Percentiles rank a stretch among this genome's conserved stretches.
Evolutionary conservation across 1,140 invertebrate genomes (phyloP).

Genomic region (Triops longicaudatus): DNA sequence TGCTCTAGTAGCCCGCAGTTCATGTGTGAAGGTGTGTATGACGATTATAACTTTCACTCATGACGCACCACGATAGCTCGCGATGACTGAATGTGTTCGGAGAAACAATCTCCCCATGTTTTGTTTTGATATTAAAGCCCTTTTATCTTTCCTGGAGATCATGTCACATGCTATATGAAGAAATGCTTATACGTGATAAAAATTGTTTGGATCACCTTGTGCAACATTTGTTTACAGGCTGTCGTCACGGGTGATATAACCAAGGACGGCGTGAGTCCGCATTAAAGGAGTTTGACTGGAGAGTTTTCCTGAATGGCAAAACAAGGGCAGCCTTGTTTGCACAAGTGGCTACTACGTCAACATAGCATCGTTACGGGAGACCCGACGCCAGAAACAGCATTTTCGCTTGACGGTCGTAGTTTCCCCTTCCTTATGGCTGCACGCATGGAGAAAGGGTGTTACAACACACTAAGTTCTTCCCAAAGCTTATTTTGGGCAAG

Average conservation of each 20-base stretch:
- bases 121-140: neutral
- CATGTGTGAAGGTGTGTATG: neutral
- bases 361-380: neutral
- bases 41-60: neutral
- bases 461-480: neutral
- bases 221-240: neutral
- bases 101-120: neutral
- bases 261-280: neutral
- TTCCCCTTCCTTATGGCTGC: neutral
- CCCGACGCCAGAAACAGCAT: neutral
- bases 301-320: neutral
- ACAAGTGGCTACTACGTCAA: neutral
- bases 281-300: neutral
- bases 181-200: neutral
- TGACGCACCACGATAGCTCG: neutral
- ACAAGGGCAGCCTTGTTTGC: neutral
- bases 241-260: neutral
- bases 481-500: neutral
- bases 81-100: neutral
- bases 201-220: neutral
- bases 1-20: neutral
- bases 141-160: neutral
- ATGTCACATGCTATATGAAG: neutral
- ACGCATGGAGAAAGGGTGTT: neutral
- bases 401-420: neutral